These are phyloP conservation scores for Pseudochirops cupreus DNA, from an alignment of 2,797 vertebrate species.

Conservation along the genomic window DNA sequence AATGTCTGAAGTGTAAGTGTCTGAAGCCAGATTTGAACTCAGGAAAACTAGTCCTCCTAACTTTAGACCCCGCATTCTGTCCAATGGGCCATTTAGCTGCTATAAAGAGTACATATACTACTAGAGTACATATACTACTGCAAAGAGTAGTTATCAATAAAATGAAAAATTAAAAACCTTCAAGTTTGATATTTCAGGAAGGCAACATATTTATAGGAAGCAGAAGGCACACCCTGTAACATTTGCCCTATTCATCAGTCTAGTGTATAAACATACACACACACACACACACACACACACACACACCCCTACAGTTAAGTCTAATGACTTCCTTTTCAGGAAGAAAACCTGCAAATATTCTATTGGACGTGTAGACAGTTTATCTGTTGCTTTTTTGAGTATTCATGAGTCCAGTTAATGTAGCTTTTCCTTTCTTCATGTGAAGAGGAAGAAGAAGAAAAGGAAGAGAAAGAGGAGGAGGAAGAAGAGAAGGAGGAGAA, in stretches of 20 bases:
- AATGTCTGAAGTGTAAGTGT: no score
- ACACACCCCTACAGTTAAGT: neutral
- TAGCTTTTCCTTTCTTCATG: neutral
- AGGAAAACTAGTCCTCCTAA: no score
- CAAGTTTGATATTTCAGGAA: neutral
- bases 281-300: neutral
- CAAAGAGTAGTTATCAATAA: neutral
- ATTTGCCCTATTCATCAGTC: neutral
- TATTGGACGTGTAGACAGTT: conserved; percentile 43
- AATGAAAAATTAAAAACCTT: neutral
- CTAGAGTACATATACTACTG: neutral
- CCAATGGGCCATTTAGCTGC: neutral
- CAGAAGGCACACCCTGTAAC: neutral
- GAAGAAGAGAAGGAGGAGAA: fast-evolving
- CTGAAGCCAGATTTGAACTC: neutral
- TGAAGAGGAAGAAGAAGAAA: neutral
- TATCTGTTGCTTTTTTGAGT: conserved; percentile 59
- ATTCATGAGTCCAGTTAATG: conserved; percentile 20
- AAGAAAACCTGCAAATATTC: conserved; percentile 66
- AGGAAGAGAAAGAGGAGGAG: no score
- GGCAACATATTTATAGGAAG: neutral
- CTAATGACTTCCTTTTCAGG: conserved; percentile 65
- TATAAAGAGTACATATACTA: neutral
- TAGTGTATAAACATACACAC: neutral
- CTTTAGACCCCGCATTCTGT: neutral